Conservation (phyloP, 2,113 vertebrate genomes). For the Carassius gibelio region DNA sequence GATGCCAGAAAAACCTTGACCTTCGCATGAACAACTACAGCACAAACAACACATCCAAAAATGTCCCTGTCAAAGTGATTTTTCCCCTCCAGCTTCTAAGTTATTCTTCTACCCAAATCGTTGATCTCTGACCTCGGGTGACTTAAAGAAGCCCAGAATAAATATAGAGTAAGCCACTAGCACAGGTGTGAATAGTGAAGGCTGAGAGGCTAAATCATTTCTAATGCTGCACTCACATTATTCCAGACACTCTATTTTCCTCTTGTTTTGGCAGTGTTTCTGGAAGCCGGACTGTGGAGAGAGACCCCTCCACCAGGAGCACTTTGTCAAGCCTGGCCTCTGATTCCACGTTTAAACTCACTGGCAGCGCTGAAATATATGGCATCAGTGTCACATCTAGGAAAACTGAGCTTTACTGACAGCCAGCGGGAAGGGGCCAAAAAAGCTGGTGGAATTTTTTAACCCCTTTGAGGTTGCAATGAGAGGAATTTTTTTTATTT, state of each 20-base stretch:
- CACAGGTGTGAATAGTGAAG: constrained; percentile 27
- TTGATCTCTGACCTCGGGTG: constrained; percentile 15
- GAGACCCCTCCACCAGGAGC: background rate
- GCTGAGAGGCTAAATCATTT: background rate
- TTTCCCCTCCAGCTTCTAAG: constrained; percentile 2
- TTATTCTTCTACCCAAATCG: constrained; percentile 10
- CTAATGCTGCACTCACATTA: background rate
- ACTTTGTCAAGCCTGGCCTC: constrained; percentile 25
- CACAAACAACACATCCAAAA: background rate
- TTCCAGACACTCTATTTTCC: constrained; percentile 22
- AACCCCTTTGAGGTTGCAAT: constrained; percentile 24
- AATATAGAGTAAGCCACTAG: constrained; percentile 4
- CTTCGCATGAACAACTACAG: background rate
- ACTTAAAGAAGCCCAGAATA: constrained; percentile 29
- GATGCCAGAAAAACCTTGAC: constrained; percentile 15
- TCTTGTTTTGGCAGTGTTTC: constrained; percentile 31
- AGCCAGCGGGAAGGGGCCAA: constrained; percentile 27
- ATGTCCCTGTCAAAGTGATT: constrained; percentile 30
- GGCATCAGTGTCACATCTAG: constrained; percentile 39
- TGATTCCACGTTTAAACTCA: constrained; percentile 22
- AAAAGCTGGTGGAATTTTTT: background rate
- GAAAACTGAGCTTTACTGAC: constrained; percentile 40
- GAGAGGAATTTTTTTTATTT: background rate
- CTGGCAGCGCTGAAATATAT: constrained; percentile 22
- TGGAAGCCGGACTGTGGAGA: constrained; percentile 23